These are phyloP conservation scores for Rutilus rutilus DNA, from an alignment of 2,113 vertebrate species.

Conservation along the genomic window DNA sequence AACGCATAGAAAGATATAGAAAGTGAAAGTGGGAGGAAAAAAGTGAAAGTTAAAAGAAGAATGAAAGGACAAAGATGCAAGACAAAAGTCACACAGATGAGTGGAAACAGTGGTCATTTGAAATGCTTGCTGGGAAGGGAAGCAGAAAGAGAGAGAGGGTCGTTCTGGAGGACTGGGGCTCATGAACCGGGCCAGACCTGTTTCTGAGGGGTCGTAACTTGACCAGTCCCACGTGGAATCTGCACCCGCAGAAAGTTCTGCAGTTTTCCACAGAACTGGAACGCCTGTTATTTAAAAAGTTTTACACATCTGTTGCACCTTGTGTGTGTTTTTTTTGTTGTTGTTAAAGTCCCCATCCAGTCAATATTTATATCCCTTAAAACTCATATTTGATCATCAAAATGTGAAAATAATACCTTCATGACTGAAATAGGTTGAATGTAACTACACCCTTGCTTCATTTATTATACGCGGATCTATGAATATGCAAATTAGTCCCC, in stretches of 20 bases:
- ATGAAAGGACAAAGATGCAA: slow-evolving; percentile 4
- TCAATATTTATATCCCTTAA: too few species aligned
- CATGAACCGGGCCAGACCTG: not conserved
- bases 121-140: not conserved
- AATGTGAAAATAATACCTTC: too few species aligned
- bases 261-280: not conserved
- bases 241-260: not conserved
- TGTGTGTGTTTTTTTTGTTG: too few species aligned
- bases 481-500: too few species aligned
- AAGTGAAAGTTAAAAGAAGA: not conserved
- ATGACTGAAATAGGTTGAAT: too few species aligned
- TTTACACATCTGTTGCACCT: too few species aligned
- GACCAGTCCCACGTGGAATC: not conserved
- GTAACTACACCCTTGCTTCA: too few species aligned
- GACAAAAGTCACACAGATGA: not conserved
- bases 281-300: not conserved
- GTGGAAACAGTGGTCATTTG: not conserved
- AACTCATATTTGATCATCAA: too few species aligned
- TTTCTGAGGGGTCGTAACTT: not conserved
- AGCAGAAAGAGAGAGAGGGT: too few species aligned
- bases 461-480: too few species aligned
- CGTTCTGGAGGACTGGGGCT: not conserved
- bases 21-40: not conserved
- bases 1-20: not conserved
- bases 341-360: too few species aligned